Evolutionary conservation across 1,140 invertebrate genomes (phyloP), one percentile per base, ranked within the genome.

Genomic region (Lerema accius): DNA sequence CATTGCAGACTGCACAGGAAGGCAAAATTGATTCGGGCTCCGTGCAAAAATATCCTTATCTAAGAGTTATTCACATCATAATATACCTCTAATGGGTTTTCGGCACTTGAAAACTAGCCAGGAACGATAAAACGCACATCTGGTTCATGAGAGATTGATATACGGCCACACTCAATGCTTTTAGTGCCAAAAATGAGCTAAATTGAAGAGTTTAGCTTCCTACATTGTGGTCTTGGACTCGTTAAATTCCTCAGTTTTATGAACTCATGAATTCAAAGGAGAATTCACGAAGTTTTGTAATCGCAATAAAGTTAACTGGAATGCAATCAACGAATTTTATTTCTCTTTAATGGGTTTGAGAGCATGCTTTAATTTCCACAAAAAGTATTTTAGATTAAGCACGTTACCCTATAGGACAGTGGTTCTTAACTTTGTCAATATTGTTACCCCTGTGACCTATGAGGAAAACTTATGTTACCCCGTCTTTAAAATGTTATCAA

Each of bases 51-150:
- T 74, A 82, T 64, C 67, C 58, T 77, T 82, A 82, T 80, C 77
- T 59, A 49, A 48, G 69, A 74, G 75, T 81, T 80, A 82, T 78
- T 74, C 73, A 71, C 74, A 73, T 71, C 71, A 78, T 78, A 81
- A 81, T 80, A 82, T 68, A 63, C 75, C 76, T 74, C 75, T 86
- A 86, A 89, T 89, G 84, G 78, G 58, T 79, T 85, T 87, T 80
- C 73, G 68, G 67, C 81, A 89, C 86, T 89, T 85, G 86, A 89
- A 80, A 86, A 89, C 81, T 85, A 79, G 80, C 84, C 84, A 86
- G 83, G 82, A 85, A 74, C 72, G 84, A 87, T 87, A 87, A 83
- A 85, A 73, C 62, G 71, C 67, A 71, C 84, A 78, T 89, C 86
- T 89, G 86, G 81, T 68, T 68, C 69, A 69, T 66, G 64, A 73